These are phyloP conservation scores for Pluvianellus socialis DNA, from an alignment of 2,113 vertebrate species.

Conservation along the genomic window DNA sequence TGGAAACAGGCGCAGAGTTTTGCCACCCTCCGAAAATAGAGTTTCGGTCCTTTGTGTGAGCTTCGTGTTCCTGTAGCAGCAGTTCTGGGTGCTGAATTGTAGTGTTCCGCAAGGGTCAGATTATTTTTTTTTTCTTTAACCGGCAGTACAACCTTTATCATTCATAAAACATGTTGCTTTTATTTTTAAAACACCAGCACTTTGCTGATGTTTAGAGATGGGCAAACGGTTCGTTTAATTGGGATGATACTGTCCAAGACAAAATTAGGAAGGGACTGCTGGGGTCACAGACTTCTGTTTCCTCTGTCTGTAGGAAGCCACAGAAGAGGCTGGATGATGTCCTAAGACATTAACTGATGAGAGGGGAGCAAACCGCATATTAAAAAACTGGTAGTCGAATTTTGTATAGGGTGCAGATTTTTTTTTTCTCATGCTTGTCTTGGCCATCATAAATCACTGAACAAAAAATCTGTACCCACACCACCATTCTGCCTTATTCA, in stretches of 20 bases:
- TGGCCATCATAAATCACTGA: not conserved
- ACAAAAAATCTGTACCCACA: not conserved
- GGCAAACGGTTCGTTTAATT: not conserved
- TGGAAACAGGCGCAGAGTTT: not conserved
- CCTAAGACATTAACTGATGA: not conserved
- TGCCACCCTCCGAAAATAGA: not conserved
- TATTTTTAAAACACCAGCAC: not conserved
- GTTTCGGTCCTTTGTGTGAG: not conserved
- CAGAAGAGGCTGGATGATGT: not conserved
- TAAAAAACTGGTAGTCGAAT: not conserved
- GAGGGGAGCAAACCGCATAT: not conserved
- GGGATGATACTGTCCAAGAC: not conserved
- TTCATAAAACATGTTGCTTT: not conserved
- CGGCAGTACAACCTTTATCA: not conserved
- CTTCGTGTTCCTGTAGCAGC: accelerated
- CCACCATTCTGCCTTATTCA: not conserved
- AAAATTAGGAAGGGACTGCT: not conserved
- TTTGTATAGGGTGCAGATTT: not conserved
- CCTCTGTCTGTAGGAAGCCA: not conserved
- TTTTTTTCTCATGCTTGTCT: not conserved
- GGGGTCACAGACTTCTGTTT: not conserved
- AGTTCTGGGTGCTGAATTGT: not conserved
- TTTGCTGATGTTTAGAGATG: not conserved
- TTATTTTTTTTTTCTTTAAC: not conserved
- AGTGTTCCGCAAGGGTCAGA: not conserved